These are phyloP conservation scores for Trialeurodes vaporariorum DNA, from an alignment of 1,140 invertebrate species.

Conservation along the genomic window DNA sequence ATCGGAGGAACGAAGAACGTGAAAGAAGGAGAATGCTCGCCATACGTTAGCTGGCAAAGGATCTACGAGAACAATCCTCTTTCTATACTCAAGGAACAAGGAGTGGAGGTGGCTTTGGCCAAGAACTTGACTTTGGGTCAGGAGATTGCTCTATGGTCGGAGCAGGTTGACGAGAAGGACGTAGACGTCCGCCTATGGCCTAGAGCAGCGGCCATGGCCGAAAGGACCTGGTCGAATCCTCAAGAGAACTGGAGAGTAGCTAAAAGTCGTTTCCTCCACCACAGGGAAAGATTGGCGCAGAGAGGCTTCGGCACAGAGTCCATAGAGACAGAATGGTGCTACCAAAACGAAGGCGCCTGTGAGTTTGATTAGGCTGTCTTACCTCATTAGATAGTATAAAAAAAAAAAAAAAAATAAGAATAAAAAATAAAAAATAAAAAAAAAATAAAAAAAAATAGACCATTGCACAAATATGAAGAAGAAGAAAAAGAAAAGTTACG, in stretches of 20 bases:
- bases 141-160: constrained; percentile 69
- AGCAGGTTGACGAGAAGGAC: constrained; percentile 52
- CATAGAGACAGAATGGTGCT: constrained; percentile 60
- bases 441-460: too few relatives aligned
- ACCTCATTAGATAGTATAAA: too few relatives aligned
- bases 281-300: constrained; percentile 47
- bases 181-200: constrained; percentile 62
- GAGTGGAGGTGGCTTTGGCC: neutral
- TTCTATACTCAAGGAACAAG: neutral
- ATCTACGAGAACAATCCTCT: constrained; percentile 62
- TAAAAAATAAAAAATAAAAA: too few relatives aligned
- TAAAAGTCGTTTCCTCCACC: constrained; percentile 49
- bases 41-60: constrained; percentile 78
- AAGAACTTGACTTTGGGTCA: constrained; percentile 41
- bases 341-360: constrained; percentile 54
- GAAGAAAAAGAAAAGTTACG: too few relatives aligned
- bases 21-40: constrained; percentile 76
- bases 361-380: constrained; percentile 6
- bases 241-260: constrained; percentile 35
- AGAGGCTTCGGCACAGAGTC: constrained; percentile 53
- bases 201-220: constrained; percentile 57
- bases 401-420: too few relatives aligned
- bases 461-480: too few relatives aligned
- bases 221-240: constrained; percentile 64
- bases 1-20: constrained; percentile 42